Conservation (phyloP, 1,140 invertebrate species). For the Drosophila nebulosa region DNA sequence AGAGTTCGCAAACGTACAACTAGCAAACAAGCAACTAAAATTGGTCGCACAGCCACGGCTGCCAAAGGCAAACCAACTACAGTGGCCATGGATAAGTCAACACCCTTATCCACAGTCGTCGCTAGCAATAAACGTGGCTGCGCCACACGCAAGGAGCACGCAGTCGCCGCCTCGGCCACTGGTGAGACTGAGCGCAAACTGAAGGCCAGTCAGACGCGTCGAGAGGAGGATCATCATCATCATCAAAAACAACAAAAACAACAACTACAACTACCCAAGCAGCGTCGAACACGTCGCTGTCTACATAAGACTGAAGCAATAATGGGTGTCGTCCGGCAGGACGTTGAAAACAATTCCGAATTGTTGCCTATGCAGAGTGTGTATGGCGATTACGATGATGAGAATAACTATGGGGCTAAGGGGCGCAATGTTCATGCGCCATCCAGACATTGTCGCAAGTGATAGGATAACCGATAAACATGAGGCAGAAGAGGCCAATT, state of each 20-base stretch:
- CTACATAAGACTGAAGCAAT: conserved; percentile 74
- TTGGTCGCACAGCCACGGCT: background rate
- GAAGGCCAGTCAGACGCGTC: conserved; percentile 29
- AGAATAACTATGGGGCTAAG: conserved; percentile 65
- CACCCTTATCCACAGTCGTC: conserved; percentile 54
- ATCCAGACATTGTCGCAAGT: conserved; percentile 71
- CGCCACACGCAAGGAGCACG: conserved; percentile 54
- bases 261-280: conserved; percentile 23
- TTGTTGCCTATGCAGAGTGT: conserved; percentile 62
- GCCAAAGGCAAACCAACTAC: background rate
- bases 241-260: background rate
- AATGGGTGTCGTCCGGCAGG: conserved; percentile 39
- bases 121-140: conserved; percentile 68
- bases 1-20: conserved; percentile 7
- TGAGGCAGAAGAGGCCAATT: background rate
- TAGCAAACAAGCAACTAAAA: conserved; percentile 33
- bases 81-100: conserved; percentile 27
- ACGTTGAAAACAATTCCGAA: conserved; percentile 70
- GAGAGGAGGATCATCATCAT: conserved; percentile 4
- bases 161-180: conserved; percentile 49
- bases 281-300: conserved; percentile 66
- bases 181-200: conserved; percentile 63
- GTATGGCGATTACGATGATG: conserved; percentile 66
- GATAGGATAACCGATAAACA: conserved; percentile 35
- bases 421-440: conserved; percentile 51